Base-by-base conservation (phyloP, 2,888 invertebrate genomes). In the Coenonympha glycerion region DNA sequence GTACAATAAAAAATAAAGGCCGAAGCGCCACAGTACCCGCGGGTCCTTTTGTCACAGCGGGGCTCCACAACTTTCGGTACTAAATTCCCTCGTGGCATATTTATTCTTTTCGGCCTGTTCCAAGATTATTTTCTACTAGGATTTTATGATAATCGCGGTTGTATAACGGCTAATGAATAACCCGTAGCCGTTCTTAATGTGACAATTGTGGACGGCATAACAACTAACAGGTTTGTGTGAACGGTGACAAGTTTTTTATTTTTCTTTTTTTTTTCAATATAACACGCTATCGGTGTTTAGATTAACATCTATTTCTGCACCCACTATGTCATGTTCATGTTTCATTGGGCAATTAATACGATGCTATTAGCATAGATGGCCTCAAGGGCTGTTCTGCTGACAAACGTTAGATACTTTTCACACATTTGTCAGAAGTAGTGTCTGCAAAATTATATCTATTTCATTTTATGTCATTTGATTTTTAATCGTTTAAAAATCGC, bases 41-140 rank as follows among this genome's bases (percentile, higher is more conserved):
- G 84, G 83, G 64, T 42, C 68, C 72, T 83, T 84, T 85, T 37
- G 45, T 51, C 86, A 3, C 86, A 77, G 80, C 85, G 66, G 84
- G 85, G 66, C 46, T 48, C 56, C 74, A 62, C 61, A 60, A 65
- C 62, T 69, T 69, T 73, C 69, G 74, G 64, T 73, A 78, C 76
- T 85, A 85, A 84, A 85, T 86, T 77, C 74, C 71, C 69, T 61
- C 71, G 64, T 80, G 84, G 83, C 85, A 83, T 84, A 80, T 86
- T 84, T 86, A 86, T 86, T 78, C 67, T 65, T 69, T 61, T 66
- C 66, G 62, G 57, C 47, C 65, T 66, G 68, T 57, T 57, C 68
- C 61, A 55, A 75, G 79, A 83, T 84, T 81, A 84, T 84, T 82
- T 80, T 82, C 84, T 79, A 82, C 79, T 83, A 83, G 79, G 72